Evolutionary conservation across 2,113 vertebrate species (phyloP).

Genomic region (Thymallus thymallus): DNA sequence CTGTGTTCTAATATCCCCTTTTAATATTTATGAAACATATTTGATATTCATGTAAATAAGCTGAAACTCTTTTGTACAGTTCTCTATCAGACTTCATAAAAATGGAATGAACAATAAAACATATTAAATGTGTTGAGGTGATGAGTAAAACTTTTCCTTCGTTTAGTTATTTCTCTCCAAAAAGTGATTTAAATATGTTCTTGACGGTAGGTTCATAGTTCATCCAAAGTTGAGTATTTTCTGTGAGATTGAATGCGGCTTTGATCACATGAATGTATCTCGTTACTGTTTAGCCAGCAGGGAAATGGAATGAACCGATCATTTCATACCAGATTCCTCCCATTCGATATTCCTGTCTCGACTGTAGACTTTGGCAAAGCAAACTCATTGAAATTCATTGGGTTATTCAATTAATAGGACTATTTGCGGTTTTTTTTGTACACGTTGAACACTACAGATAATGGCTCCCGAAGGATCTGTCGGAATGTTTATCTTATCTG

Average conservation of each 20-base stretch:
- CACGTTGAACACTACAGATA: not conserved
- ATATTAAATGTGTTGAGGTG: too few relatives aligned
- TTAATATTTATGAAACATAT: too few relatives aligned
- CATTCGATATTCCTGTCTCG: not conserved
- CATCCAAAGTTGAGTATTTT: not conserved
- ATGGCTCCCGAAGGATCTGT: not conserved
- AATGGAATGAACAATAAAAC: too few relatives aligned
- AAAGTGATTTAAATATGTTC: not conserved
- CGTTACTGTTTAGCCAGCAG: not conserved
- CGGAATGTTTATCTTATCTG: constrained; percentile 10
- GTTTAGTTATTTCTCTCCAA: too few relatives aligned
- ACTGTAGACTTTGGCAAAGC: not conserved
- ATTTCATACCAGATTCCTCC: not conserved
- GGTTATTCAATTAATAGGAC: too few relatives aligned
- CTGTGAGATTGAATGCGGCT: not conserved
- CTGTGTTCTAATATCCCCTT: too few relatives aligned
- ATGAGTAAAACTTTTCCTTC: not conserved
- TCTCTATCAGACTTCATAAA: too few relatives aligned
- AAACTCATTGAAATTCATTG: too few relatives aligned
- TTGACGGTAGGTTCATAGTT: not conserved
- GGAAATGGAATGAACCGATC: not conserved
- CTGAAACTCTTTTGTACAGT: too few relatives aligned
- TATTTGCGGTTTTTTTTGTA: not conserved
- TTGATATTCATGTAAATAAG: too few relatives aligned
- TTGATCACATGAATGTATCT: not conserved